These are phyloP conservation scores for Moxostoma hubbsi DNA, from an alignment of 2,797 vertebrate genomes.

Conservation along the genomic window DNA sequence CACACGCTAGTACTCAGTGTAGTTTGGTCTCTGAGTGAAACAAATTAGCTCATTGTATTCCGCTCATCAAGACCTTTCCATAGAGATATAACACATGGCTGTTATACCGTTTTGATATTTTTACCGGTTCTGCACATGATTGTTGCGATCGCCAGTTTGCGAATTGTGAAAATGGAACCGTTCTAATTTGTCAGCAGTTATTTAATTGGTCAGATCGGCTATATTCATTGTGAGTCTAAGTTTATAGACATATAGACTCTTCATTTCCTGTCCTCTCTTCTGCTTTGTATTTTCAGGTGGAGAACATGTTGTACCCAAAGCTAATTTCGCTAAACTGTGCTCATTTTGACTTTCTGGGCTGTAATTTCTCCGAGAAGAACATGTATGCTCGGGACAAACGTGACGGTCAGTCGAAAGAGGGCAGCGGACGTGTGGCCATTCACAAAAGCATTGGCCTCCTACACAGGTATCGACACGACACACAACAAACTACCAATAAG, in stretches of 20 bases:
- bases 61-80: too few relatives aligned
- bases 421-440: conserved; percentile 92
- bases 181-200: too few relatives aligned
- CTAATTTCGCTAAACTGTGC: conserved; percentile 93
- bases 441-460: conserved; percentile 95
- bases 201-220: too few relatives aligned
- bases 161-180: too few relatives aligned
- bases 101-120: too few relatives aligned
- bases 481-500: not conserved
- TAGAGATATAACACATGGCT: too few relatives aligned
- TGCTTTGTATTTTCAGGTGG: conserved; percentile 78
- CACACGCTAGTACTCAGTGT: too few relatives aligned
- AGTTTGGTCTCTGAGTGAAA: too few relatives aligned
- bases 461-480: conserved; percentile 84
- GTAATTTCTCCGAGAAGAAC: conserved; percentile 98
- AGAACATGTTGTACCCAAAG: conserved; percentile 95
- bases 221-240: too few relatives aligned
- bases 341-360: conserved; percentile 94
- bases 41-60: too few relatives aligned
- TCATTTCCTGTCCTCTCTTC: not conserved
- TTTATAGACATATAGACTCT: not conserved
- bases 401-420: conserved; percentile 96
- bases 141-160: too few relatives aligned
- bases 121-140: too few relatives aligned
- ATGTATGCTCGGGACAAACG: conserved; percentile 95